Conservation (phyloP, 2,113 vertebrate species). For the Brienomyrus longianalis region DNA sequence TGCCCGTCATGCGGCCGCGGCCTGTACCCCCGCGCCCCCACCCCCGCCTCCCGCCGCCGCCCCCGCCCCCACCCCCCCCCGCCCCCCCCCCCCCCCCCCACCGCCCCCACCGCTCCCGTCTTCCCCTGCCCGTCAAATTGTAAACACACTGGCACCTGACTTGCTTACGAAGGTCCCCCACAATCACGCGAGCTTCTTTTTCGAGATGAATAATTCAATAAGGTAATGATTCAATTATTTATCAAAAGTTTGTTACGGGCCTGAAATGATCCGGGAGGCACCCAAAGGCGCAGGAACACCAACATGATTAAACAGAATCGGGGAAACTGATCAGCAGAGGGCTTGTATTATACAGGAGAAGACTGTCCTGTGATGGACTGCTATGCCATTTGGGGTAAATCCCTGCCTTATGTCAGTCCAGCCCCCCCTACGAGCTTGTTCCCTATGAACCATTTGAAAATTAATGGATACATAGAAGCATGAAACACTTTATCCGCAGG, state of each 20-base stretch:
- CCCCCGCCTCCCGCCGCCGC: too few species aligned
- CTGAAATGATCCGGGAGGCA: background rate
- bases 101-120: background rate
- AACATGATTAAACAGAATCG: background rate
- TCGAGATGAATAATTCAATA: background rate
- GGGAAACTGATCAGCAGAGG: background rate
- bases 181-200: background rate
- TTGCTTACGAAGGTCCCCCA: background rate
- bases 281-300: background rate
- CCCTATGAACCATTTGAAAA: background rate
- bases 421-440: background rate
- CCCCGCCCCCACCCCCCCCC: too few species aligned
- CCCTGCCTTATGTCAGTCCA: background rate
- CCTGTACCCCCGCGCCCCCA: too few species aligned
- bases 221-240: conserved; percentile 6
- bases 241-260: background rate
- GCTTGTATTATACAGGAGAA: background rate
- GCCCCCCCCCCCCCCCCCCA: background rate
- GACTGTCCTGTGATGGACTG: background rate
- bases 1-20: too few species aligned
- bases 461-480: background rate
- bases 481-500: background rate
- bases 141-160: background rate
- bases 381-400: background rate
- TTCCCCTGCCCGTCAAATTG: background rate